phyloP scores from a whole-genome alignment of 2,888 invertebrate genomes.

The Drosophila diplacantha region DNA sequence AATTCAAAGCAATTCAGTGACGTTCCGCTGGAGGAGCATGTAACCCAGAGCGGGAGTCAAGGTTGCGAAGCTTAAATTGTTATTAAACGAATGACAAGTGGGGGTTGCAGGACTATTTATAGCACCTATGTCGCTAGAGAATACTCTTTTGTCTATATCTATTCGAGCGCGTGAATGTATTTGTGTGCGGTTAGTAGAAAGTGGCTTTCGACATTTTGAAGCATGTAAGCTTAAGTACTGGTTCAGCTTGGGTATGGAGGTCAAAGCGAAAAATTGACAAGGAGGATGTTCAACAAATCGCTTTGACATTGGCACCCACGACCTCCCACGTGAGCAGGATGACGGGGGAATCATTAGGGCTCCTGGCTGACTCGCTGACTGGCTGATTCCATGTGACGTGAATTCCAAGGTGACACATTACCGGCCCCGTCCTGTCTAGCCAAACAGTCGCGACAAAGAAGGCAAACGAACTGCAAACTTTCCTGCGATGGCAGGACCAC shows the following conservation, averaged over 20 bases:
- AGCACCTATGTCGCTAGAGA: background rate
- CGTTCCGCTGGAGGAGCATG: constrained; percentile 2
- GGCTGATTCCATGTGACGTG: constrained; percentile 26
- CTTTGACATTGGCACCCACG: constrained; percentile 45
- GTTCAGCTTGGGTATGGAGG: background rate
- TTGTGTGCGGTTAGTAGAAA: background rate
- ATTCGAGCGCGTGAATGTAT: too few species aligned
- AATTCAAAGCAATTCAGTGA: background rate
- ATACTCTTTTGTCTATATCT: background rate
- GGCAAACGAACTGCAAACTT: constrained; percentile 12
- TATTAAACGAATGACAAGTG: constrained; percentile 9
- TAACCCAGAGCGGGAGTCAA: constrained; percentile 1
- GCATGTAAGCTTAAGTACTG: background rate
- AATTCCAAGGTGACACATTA: constrained; percentile 8
- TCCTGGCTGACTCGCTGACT: constrained; percentile 8
- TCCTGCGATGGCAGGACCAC: constrained; percentile 2
- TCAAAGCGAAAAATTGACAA: background rate
- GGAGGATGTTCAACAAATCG: constrained; percentile 11
- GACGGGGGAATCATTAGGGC: constrained; percentile 20
- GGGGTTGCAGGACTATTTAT: constrained; percentile 3
- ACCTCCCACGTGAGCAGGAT: constrained; percentile 5
- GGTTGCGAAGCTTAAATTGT: constrained; percentile 1
- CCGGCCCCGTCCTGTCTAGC: constrained; percentile 19
- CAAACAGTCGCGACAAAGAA: constrained; percentile 15
- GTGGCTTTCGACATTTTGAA: constrained; percentile 3